These are phyloP conservation scores for Nematostella vectensis DNA, from an alignment of 92 coral and sea anemone species.

Conservation along the genomic window DNA sequence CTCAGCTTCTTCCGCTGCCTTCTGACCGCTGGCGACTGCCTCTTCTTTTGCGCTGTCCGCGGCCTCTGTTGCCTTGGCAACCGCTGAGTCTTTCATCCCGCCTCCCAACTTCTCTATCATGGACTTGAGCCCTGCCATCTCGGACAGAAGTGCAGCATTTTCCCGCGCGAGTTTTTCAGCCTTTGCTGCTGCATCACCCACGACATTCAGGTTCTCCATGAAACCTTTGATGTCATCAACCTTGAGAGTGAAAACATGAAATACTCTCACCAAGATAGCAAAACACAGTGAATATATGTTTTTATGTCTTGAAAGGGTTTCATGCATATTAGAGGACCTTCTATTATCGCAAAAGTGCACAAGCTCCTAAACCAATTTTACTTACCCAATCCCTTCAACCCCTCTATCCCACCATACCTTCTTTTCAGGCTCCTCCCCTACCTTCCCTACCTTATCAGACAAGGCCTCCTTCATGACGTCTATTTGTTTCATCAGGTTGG, in stretches of 20 bases:
- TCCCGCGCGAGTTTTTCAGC: slow-evolving; percentile 9
- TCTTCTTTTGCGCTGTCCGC: slow-evolving; percentile 6
- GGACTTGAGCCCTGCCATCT: slow-evolving; percentile 5
- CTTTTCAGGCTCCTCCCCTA: neutral
- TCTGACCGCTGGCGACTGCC: slow-evolving; percentile 22
- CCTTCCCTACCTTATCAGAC: neutral
- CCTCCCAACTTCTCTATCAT: neutral
- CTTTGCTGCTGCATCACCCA: slow-evolving; percentile 9
- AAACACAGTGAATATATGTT: no score
- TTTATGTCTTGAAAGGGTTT: no score
- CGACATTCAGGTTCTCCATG: slow-evolving; percentile 9
- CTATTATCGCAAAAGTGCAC: no score
- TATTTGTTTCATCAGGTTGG: slow-evolving; percentile 8
- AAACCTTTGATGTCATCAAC: slow-evolving; percentile 20
- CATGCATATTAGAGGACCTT: no score
- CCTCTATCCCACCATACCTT: neutral
- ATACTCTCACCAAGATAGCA: no score
- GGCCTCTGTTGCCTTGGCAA: neutral
- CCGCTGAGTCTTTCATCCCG: slow-evolving; percentile 6
- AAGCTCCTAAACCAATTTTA: no score
- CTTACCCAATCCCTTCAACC: no score
- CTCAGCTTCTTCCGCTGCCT: slow-evolving; percentile 14
- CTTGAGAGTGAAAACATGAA: no score
- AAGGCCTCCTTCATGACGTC: slow-evolving; percentile 2
- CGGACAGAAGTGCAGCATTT: slow-evolving; percentile 9